These are phyloP conservation scores for Temnothorax ravouxi DNA, from an alignment of 2,888 invertebrate species.

Conservation along the genomic window DNA sequence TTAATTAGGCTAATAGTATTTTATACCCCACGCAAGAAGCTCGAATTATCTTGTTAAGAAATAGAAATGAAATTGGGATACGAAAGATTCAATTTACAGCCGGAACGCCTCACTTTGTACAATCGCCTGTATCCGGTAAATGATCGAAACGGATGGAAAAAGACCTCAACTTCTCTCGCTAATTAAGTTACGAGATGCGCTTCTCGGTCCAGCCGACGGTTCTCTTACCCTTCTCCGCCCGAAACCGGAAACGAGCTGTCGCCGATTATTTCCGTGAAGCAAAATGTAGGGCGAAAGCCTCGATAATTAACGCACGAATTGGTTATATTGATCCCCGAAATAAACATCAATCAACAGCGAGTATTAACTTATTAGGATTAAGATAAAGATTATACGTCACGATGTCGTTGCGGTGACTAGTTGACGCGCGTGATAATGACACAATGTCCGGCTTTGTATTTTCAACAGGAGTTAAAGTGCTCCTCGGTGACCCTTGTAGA, in stretches of 20 bases:
- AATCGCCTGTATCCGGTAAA: slow-evolving; percentile 38
- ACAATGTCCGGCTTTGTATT: slow-evolving; percentile 25
- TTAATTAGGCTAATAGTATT: not conserved
- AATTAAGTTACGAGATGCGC: slow-evolving; percentile 56
- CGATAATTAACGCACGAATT: slow-evolving; percentile 39
- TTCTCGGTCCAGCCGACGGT: slow-evolving; percentile 21
- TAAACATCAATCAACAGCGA: slow-evolving; percentile 37
- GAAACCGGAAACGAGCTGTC: slow-evolving; percentile 51
- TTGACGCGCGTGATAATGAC: slow-evolving; percentile 13
- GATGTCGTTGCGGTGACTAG: not conserved
- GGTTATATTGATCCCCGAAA: slow-evolving; percentile 8
- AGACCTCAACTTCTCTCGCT: slow-evolving; percentile 47
- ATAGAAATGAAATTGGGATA: slow-evolving; percentile 40
- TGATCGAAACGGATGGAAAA: slow-evolving; percentile 53
- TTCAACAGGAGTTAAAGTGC: not conserved
- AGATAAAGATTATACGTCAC: slow-evolving; percentile 12
- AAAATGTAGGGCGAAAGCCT: slow-evolving; percentile 42
- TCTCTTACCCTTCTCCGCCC: not conserved
- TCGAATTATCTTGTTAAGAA: slow-evolving; percentile 36
- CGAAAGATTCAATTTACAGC: slow-evolving; percentile 49
- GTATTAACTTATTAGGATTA: slow-evolving; percentile 28
- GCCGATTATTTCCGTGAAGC: slow-evolving; percentile 46
- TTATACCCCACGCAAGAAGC: not conserved
- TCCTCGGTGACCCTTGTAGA: not conserved
- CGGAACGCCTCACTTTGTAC: slow-evolving; percentile 45